Base-by-base conservation (phyloP, 1,140 invertebrate species). In the Drosophila nigromelanica region DNA sequence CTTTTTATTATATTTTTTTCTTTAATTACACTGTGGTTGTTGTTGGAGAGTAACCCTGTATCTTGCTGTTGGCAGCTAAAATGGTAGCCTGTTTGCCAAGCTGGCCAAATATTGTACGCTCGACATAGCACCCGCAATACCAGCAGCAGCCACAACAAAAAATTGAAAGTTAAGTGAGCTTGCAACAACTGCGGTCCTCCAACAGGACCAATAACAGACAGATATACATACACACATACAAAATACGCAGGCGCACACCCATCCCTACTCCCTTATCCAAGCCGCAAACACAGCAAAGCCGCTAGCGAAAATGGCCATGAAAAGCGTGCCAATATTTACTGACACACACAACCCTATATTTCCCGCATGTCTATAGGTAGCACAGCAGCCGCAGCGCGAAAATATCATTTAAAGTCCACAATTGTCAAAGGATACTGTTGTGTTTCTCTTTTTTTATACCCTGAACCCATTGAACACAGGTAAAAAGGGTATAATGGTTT, bases 71-170 rank as follows among this genome's bases (percentile, higher is more conserved):
- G 52, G 64, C 47, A 35, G 58, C 37, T 52, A 37, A 30, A 40
- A 18, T 51, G 37, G 37, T 14, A 40, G 60, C 60, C 27, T 14
- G 45, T 52, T 66, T 60, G 73, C 58, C 61, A 47, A 62, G 45
- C 48, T 77, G 78, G 50, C 64, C 69, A 74, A 81, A 78, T 78
- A 82, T 82, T 74, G 74, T 70, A 67, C 60, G 74, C 79, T 82
- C 63, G 64, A 81, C 69, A 45, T 71, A 64, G 73, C 73, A 59
- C 27, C 50, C 50, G 27, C 56, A 55, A 39, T 6, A 27, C 27
- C 27, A 27, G 27, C 50, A 50, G 3, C 56, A 21, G n/a, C 61
- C 43, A 47, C 47, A 64, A 40, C 37, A 62, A 10, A 48, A 62
- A 55, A 54, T 66, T 10, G 30, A 56, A 47, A 66, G 62, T 66